A percentile compares a stretch with the other conserved stretches of the same genome.
phyloP scores from a whole-genome alignment of 1,140 invertebrate genomes.

The Ruditapes philippinarum region DNA sequence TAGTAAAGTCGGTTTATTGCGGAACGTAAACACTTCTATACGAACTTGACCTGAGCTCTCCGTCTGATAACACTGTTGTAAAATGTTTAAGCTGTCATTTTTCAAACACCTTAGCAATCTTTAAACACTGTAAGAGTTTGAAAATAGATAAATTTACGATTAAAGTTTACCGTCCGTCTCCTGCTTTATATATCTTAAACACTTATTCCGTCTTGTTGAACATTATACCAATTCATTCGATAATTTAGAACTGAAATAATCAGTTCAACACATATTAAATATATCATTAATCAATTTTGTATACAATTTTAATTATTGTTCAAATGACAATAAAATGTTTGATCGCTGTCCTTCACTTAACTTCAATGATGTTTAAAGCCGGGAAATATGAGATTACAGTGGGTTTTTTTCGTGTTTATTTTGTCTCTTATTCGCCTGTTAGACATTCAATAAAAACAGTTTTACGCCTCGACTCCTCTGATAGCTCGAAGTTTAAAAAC shows the following conservation, averaged over 20 bases:
- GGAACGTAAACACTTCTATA: constrained; percentile 14
- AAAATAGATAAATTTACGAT: constrained; percentile 1
- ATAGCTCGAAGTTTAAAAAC: background rate
- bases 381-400: background rate
- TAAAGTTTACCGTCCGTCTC: background rate
- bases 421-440: background rate
- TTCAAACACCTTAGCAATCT: constrained; percentile 21
- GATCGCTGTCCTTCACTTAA: background rate
- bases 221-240: background rate
- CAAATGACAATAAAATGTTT: background rate
- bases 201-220: background rate
- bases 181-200: background rate
- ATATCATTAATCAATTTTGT: background rate
- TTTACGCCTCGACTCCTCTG: constrained; percentile 1
- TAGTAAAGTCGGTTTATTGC: background rate
- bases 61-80: background rate
- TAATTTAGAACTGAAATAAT: background rate
- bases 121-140: constrained; percentile 14
- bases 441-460: background rate
- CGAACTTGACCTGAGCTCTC: background rate
- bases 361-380: constrained; percentile 8
- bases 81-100: constrained; percentile 32
- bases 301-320: background rate
- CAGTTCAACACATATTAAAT: background rate
- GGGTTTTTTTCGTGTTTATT: constrained; percentile 26